Evolutionary conservation across 2,113 vertebrate genomes (phyloP).

Genomic region (Plecturocebus donacophilus): DNA sequence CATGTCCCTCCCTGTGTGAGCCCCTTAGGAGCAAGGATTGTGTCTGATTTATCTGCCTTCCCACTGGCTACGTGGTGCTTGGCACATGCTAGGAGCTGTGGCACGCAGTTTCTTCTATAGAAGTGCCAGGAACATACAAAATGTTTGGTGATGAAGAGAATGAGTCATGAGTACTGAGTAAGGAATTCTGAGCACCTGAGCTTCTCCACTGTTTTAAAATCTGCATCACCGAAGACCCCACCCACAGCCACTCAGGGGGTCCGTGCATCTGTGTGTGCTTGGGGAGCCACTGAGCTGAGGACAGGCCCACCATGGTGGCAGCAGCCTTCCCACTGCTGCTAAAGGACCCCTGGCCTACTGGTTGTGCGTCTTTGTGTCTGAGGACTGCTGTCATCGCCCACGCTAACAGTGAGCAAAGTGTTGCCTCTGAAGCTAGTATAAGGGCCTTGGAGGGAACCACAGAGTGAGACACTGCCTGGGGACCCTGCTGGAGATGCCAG

Average conservation of each 20-base stretch:
- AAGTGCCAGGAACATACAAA: no score
- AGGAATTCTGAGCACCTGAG: not conserved
- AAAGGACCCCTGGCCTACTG: not conserved
- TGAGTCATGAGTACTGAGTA: not conserved
- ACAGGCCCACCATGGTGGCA: rapidly evolving
- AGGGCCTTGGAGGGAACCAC: not conserved
- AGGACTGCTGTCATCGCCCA: no score
- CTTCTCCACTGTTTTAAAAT: not conserved
- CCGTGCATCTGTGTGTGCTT: rapidly evolving
- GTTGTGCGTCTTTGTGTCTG: not conserved
- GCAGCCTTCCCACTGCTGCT: rapidly evolving
- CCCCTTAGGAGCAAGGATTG: not conserved
- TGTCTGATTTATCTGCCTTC: not conserved
- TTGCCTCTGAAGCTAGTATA: not conserved
- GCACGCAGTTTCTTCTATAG: not conserved
- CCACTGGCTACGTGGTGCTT: not conserved
- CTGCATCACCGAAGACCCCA: not conserved
- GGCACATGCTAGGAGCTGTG: not conserved
- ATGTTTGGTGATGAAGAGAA: not conserved
- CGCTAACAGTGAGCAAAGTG: rapidly evolving
- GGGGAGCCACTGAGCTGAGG: not conserved
- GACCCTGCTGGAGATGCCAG: not conserved
- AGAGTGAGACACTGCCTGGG: rapidly evolving
- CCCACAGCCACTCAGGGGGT: not conserved
- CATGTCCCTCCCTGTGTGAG: not conserved